Base-by-base conservation (phyloP, 2,113 vertebrate species). In the Lichenostomus cassidix region DNA sequence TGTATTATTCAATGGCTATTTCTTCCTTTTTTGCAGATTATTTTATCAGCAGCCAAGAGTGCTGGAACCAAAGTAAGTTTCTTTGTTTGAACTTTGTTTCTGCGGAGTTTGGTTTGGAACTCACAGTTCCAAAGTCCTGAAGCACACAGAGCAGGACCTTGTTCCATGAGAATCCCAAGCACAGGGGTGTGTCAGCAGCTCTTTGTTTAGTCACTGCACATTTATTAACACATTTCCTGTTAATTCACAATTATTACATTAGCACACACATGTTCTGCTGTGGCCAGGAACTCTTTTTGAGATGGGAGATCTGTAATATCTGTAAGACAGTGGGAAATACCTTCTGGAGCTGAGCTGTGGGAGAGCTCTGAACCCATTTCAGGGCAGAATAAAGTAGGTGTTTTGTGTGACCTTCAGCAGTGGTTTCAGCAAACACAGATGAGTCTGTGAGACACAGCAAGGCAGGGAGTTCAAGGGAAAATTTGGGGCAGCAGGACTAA, bases 41-140 rank as follows among this genome's bases (percentile, higher is more conserved):
- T 92, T 70, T 85, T 98, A 98, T 93, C 97, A 95, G 83, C 97
- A 98, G 86, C 97, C 97, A 82, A 96, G 94, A 93, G 85, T 92
- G 42, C 85, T 97, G 70, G 93, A 96, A 42, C 97, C 92, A 49
- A 93, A 87, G 97, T 97, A 90, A 95, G 97, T 80, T 37, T 39
- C 58, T 77, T 88, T 74, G 33, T 96, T 87, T 87, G 85, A 86
- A 84, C 53, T 93, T 67, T 37, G 74, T 29, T 64, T 63, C 71
- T 95, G 27, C 59, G 27, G 85, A 4, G 49, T 80, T 55, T 50
- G 52, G 15, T 70, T 69, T 24, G 68, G 47, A 83, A 42, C 67
- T 85, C 28, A 5, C 6, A 15, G 39, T 75, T 87, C 90, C 64
- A 64, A 9, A 71, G 71, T 59, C 67, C 59, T 60, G 63, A 21